Evolutionary conservation across 2,888 invertebrate genomes (phyloP).

Genomic region (Auanema freiburgensis): DNA sequence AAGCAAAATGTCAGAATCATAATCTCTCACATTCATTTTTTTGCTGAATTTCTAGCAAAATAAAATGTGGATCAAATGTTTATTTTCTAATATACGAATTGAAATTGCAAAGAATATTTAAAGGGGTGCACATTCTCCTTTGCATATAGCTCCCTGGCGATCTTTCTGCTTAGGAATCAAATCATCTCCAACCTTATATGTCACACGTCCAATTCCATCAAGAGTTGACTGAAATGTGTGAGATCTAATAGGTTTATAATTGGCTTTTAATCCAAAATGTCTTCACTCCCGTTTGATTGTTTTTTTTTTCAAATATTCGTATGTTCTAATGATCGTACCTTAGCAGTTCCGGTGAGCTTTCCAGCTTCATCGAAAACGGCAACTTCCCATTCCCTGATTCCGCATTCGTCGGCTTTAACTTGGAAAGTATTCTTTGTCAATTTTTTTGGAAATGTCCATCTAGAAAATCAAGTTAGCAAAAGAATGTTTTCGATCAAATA

Average conservation of each 20-base stretch:
- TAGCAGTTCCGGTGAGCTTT: slow-evolving; percentile 31
- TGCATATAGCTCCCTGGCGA: slow-evolving; percentile 62
- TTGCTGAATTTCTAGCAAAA: too few species aligned
- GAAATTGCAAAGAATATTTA: slow-evolving; percentile 9
- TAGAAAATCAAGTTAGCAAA: slow-evolving; percentile 13
- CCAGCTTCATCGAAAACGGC: slow-evolving; percentile 51
- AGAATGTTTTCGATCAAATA: slow-evolving; percentile 10
- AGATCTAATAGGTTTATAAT: not conserved
- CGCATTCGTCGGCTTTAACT: slow-evolving; percentile 60
- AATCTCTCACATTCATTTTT: too few species aligned
- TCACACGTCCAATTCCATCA: slow-evolving; percentile 29
- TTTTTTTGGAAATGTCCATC: slow-evolving; percentile 57
- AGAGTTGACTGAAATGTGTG: slow-evolving; percentile 23
- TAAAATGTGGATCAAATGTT: too few species aligned
- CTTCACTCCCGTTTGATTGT: not conserved
- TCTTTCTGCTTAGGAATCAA: slow-evolving; percentile 54
- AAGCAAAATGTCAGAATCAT: too few species aligned
- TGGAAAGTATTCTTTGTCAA: slow-evolving; percentile 58
- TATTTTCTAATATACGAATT: too few species aligned
- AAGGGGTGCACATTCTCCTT: slow-evolving; percentile 59
- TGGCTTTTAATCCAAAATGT: not conserved
- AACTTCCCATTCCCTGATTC: slow-evolving; percentile 53
- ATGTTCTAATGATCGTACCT: slow-evolving; percentile 19
- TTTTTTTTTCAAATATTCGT: not conserved
- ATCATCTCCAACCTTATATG: slow-evolving; percentile 54